Evolutionary conservation across 2,113 vertebrate genomes (phyloP).

Genomic region (Lepus europaeus): DNA sequence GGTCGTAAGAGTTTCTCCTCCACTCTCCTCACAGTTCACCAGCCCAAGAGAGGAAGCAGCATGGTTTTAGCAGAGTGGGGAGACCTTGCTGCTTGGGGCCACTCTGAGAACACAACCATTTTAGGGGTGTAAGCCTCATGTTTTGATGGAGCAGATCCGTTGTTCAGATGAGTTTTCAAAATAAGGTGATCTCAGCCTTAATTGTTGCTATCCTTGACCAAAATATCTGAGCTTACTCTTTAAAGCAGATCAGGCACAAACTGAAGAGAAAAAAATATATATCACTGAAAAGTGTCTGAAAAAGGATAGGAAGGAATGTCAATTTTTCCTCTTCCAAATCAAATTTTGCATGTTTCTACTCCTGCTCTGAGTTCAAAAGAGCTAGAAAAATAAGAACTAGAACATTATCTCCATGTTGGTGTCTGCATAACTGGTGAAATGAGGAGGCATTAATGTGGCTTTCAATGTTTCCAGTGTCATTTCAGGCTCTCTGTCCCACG

Average conservation of each 20-base stretch:
- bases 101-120: background rate
- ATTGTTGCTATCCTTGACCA: background rate
- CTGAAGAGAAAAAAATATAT: background rate
- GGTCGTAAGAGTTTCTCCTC: background rate
- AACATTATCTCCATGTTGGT: background rate
- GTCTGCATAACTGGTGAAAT: background rate
- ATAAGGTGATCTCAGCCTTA: background rate
- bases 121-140: background rate
- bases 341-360: background rate
- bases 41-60: background rate
- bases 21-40: background rate
- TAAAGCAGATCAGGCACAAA: background rate
- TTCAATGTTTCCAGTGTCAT: conserved; percentile 87
- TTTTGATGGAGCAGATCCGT: background rate
- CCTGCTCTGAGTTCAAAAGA: background rate
- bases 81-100: too few relatives aligned
- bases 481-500: conserved; percentile 95
- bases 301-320: background rate
- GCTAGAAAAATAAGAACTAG: conserved; percentile 16
- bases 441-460: conserved; percentile 5
- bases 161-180: background rate
- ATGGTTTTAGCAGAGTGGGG: background rate
- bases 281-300: background rate
- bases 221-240: background rate
- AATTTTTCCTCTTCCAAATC: conserved; percentile 16